phyloP scores from a whole-genome alignment of 2,113 vertebrate genomes.

The Lepus americanus region DNA sequence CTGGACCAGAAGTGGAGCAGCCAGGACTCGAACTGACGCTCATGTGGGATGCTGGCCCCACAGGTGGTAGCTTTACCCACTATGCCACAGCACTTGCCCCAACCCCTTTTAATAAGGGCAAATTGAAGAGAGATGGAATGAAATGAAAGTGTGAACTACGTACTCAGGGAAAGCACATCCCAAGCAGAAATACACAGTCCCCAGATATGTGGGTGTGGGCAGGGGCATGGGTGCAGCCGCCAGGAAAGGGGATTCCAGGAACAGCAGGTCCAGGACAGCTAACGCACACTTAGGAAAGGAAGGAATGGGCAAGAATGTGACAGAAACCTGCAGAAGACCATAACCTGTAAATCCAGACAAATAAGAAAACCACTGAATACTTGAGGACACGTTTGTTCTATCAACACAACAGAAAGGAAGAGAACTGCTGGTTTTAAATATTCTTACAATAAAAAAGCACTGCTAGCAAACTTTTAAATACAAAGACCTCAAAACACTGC shows the following conservation, averaged over 20 bases:
- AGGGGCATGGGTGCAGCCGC: not conserved
- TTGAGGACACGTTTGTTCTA: not conserved
- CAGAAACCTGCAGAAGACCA: not conserved
- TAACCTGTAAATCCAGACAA: not conserved
- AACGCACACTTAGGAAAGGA: not conserved
- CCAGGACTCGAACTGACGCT: no score
- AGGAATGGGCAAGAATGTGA: not conserved
- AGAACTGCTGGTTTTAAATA: conserved; percentile 5
- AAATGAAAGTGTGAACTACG: not conserved
- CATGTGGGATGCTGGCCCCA: no score
- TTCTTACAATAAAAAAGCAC: not conserved
- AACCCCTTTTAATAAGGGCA: not conserved
- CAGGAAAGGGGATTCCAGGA: not conserved
- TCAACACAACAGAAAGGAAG: not conserved
- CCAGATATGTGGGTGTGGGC: not conserved
- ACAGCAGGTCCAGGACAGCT: not conserved
- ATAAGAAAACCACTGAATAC: not conserved
- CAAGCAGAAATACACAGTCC: not conserved
- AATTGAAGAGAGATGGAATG: not conserved
- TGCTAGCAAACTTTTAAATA: not conserved
- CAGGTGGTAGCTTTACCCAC: no score
- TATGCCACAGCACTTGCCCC: no score
- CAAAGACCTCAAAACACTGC: not conserved
- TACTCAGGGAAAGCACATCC: not conserved
- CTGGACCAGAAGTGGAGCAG: no score